Conservation (phyloP, 1,140 invertebrate genomes). For the Oryctes rhinoceros region DNA sequence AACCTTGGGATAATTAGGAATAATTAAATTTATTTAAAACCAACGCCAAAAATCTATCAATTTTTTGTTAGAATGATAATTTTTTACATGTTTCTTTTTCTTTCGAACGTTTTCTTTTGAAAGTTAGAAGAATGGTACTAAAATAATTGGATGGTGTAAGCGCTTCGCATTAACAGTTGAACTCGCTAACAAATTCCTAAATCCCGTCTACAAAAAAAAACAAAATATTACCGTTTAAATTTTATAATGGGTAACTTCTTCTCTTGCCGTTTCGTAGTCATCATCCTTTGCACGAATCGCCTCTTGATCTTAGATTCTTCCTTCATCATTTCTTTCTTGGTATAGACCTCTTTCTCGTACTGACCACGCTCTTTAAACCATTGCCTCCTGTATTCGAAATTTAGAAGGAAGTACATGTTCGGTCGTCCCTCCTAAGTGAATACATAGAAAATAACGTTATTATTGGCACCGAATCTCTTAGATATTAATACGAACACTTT, state of each 20-base stretch:
- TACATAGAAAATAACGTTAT: neutral
- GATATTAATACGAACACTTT: slow-evolving; percentile 46
- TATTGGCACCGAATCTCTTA: neutral
- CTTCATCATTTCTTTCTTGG: slow-evolving; percentile 50
- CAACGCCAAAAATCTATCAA: no score
- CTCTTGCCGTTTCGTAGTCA: slow-evolving; percentile 49
- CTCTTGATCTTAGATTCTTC: slow-evolving; percentile 52
- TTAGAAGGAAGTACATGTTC: slow-evolving; percentile 51
- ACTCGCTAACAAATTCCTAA: no score
- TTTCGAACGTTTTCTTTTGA: no score
- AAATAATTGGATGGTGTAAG: no score
- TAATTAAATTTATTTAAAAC: no score
- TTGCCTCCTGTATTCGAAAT: slow-evolving; percentile 54
- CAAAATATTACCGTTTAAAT: slow-evolving; percentile 41
- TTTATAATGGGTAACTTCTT: slow-evolving; percentile 33
- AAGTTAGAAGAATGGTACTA: no score
- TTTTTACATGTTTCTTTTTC: no score
- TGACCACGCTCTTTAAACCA: slow-evolving; percentile 54
- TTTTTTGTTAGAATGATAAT: no score
- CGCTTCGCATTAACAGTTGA: no score
- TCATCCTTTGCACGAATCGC: slow-evolving; percentile 52
- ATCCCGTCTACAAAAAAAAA: no score
- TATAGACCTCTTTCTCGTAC: slow-evolving; percentile 55
- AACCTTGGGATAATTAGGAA: no score
- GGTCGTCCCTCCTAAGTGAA: slow-evolving; percentile 29